These are phyloP conservation scores for Scaptomyza montana DNA, from an alignment of 1,140 invertebrate species.

Conservation along the genomic window DNA sequence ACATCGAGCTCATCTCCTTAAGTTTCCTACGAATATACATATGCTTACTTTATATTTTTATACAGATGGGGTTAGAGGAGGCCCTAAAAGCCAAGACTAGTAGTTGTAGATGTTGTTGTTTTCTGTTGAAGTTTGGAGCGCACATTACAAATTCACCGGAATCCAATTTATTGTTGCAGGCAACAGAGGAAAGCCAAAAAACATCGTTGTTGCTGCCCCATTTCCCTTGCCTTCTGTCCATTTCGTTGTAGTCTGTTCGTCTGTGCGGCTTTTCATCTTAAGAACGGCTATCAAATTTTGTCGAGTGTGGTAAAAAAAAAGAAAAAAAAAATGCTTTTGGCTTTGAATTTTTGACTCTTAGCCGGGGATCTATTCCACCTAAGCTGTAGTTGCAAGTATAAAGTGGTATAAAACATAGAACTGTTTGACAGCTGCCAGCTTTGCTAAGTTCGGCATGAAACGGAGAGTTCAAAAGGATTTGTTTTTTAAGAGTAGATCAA, in stretches of 20 bases:
- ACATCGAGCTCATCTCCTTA: constrained; percentile 23
- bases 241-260: background rate
- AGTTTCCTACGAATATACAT: constrained; percentile 62
- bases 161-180: constrained; percentile 75
- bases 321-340: background rate
- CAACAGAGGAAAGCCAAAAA: constrained; percentile 29
- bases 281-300: constrained; percentile 57
- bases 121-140: constrained; percentile 73
- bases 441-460: constrained; percentile 3
- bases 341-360: constrained; percentile 2
- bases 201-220: background rate
- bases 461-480: background rate
- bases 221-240: no score
- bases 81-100: constrained; percentile 46
- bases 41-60: background rate
- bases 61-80: constrained; percentile 3
- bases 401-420: constrained; percentile 4
- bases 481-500: no score
- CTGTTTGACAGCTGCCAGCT: constrained; percentile 31
- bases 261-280: constrained; percentile 53
- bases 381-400: constrained; percentile 2
- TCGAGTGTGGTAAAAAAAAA: constrained; percentile 19
- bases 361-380: background rate
- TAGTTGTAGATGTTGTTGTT: constrained; percentile 47
- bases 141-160: constrained; percentile 78